Evolutionary conservation across 1,140 invertebrate species (phyloP), one percentile per base, ranked within the genome.

Genomic region (Brachionus koreanus): DNA sequence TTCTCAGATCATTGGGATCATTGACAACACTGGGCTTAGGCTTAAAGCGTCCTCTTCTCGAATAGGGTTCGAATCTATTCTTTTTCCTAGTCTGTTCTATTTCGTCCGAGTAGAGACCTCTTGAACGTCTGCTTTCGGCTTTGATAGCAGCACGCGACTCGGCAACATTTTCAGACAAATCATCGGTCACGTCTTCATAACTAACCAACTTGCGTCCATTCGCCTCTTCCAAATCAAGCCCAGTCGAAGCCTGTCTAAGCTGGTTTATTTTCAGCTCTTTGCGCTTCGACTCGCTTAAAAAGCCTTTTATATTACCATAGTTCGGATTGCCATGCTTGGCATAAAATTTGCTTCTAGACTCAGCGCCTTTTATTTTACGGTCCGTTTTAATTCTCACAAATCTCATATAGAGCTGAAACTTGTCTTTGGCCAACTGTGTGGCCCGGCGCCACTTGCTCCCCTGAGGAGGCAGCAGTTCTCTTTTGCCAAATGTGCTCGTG

Each of bases 321-420:
- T 83, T 83, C 0, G 82, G 82, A 52, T 83, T 83, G 10, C 82
- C 82, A 35, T 83, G 29, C 61, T 76, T 72, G 7, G 35, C 39
- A 76, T 83, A 83, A 52, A 77, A 83, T 46, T 76, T 46, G 35
- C 57, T 65, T 35, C 35, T 72, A 2, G 37, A 42, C 19, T 83
- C 75, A 16, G 82, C 82, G 2, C 82, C 82, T 19, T 74, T 72
- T 25, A 37, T 23, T 29, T 83, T 83, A 23, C 72, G 37, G 39
- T 83, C 82, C 7, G 39, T 42, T 23, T 46, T 74, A 4, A 33
- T 6, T 3, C 35, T 35, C 6, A 65, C 57, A 76, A 57, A 37
- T 19, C 46, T 35, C 29, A 76, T 57, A 23, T 76, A 52, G 3
- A 57, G 12, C 52, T 35, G 39, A 76, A 2, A 37, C n/a, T 76